These are phyloP conservation scores for Melanostigma gelatinosum DNA, from an alignment of 2,113 vertebrate species.

Conservation along the genomic window DNA sequence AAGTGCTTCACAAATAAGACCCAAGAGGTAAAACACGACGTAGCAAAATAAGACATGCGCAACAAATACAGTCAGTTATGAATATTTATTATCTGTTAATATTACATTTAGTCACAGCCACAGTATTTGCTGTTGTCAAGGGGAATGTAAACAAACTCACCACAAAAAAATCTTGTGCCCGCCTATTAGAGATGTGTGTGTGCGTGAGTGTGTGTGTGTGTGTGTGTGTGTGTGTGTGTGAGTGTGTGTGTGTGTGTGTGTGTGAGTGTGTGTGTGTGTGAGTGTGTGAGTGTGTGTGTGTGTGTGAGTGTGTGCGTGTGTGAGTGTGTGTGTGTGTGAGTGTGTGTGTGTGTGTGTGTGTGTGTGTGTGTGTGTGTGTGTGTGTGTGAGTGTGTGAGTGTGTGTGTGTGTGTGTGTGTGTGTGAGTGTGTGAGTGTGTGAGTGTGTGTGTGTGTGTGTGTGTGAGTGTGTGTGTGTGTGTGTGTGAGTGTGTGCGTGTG, in stretches of 20 bases:
- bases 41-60: background rate
- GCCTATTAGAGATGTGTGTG: constrained; percentile 35
- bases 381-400: background rate
- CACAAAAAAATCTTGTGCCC: constrained; percentile 18
- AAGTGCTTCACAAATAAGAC: too few relatives aligned
- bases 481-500: background rate
- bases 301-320: background rate
- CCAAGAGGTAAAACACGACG: too few relatives aligned
- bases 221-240: too few relatives aligned
- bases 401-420: background rate
- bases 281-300: background rate
- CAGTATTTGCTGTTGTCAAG: background rate
- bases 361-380: background rate
- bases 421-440: background rate
- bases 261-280: background rate
- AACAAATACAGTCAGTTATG: background rate
- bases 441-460: background rate
- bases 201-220: too few relatives aligned
- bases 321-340: too few relatives aligned
- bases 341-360: background rate
- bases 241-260: background rate
- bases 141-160: constrained; percentile 11
- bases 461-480: background rate
- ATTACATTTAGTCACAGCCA: background rate
- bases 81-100: background rate